Percentiles rank a stretch among this genome's conserved stretches.
These are phyloP conservation scores for Motacilla alba DNA, from an alignment of 2,113 vertebrate species.

Conservation along the genomic window DNA sequence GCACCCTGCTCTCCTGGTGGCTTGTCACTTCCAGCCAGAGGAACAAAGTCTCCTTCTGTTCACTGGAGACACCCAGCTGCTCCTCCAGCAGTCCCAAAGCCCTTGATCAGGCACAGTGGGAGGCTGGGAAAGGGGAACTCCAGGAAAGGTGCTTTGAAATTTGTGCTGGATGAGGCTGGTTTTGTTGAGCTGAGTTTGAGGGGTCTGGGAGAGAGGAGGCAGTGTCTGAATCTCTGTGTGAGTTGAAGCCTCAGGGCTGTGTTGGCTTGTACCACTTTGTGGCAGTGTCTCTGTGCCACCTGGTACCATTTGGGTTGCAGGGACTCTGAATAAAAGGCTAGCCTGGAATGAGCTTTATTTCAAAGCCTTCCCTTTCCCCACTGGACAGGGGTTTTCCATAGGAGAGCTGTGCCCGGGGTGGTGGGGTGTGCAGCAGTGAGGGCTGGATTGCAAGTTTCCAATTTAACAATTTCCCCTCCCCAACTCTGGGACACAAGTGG, in stretches of 20 bases:
- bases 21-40: neutral
- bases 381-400: neutral
- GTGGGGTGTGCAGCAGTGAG: neutral
- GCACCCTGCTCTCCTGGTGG: neutral
- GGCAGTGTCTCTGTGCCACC: neutral
- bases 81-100: neutral
- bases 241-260: neutral
- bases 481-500: neutral
- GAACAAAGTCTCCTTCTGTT: neutral
- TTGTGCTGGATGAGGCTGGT: neutral
- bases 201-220: neutral
- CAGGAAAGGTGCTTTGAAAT: neutral
- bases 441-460: neutral
- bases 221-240: neutral
- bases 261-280: neutral
- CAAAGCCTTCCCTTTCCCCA: neutral
- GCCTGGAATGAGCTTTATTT: neutral
- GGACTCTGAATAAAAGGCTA: neutral
- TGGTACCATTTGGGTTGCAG: neutral
- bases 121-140: neutral
- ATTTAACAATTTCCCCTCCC: neutral
- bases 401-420: neutral
- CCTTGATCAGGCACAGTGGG: rapidly evolving
- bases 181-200: neutral
- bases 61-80: neutral